Base-by-base conservation (phyloP, 2,797 vertebrate species). In the Anas bahamensis region DNA sequence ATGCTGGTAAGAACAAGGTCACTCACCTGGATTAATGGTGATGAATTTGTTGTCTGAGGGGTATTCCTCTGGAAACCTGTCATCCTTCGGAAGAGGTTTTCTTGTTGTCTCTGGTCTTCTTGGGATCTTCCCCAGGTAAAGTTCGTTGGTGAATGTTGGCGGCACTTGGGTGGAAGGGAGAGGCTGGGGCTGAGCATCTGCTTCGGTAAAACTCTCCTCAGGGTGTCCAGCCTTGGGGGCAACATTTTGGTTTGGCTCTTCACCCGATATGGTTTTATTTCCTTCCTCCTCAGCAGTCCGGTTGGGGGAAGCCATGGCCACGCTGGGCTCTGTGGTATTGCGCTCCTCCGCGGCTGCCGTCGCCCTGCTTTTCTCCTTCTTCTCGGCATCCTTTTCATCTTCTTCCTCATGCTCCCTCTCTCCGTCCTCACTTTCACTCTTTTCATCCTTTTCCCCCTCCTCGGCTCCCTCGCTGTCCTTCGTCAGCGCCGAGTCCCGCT, bases 351-450 rank as follows among this genome's bases (percentile, higher is more conserved):
- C 46, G 2, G 94, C 68, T 0, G 70, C 97, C 1, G 97, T 96
- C 7, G 59, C 94, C n/a, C 63, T 77, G 37, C 95, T 98, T 79
- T 93, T 98, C 63, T 97, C 97, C 78, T 98, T 98, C 89, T 98
- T 98, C 64, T 98, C 98, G 0, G 98, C 95, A 61, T 98, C 98
- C 84, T 98, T 98, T 53, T 99, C 98, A 35, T 99, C 98, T 11
- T 98, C 98, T 16, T 98, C 98, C 72, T 98, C 97, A 0, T 98
- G 98, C 23, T 98, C 98, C 37, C 97, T 97, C 86, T 98, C 98
- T 1, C 97, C 96, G 0, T 98, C 98, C 87, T 98, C 98, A 0
- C 98, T 98, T 76, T 98, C 98, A 1, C 97, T 97, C 94, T 98
- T 97, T n/a, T 97, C 97, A 7, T 98, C 94, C 97, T 98, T 98